Conservation (phyloP, 2,888 invertebrate species). For the Hipparchia semele region DNA sequence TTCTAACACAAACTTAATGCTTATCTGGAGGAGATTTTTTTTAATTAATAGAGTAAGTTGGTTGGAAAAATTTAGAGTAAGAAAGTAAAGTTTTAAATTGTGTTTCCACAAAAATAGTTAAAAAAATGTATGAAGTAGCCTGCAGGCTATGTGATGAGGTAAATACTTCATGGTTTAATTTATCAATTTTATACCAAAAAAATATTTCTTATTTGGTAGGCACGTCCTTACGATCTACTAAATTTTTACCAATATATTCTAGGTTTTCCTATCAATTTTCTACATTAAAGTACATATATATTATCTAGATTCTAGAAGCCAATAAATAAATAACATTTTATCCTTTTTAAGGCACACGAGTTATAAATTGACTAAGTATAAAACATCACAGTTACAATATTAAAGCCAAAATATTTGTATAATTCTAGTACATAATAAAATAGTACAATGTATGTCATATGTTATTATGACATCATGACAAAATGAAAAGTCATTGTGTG, state of each 20-base stretch:
- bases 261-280: not conserved
- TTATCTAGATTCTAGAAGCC: slow-evolving; percentile 7
- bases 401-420: slow-evolving; percentile 22
- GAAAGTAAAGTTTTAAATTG: too few relatives aligned
- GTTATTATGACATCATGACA: too few relatives aligned
- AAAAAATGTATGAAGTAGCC: not conserved
- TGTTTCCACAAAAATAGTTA: not conserved
- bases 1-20: too few relatives aligned
- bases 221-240: not conserved
- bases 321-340: slow-evolving; percentile 14
- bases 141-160: not conserved
- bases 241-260: not conserved
- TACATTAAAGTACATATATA: not conserved
- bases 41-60: too few relatives aligned
- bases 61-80: too few relatives aligned
- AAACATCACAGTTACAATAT: slow-evolving; percentile 29
- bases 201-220: not conserved
- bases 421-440: not conserved
- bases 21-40: too few relatives aligned
- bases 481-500: too few relatives aligned
- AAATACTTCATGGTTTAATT: not conserved
- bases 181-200: slow-evolving; percentile 1
- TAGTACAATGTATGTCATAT: too few relatives aligned
- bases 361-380: slow-evolving; percentile 29
- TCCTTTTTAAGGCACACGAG: slow-evolving; percentile 35